Percentiles rank a stretch among this genome's conserved stretches.
Conservation (phyloP, 2,113 vertebrate species). For the Chaetodon auriga region DNA sequence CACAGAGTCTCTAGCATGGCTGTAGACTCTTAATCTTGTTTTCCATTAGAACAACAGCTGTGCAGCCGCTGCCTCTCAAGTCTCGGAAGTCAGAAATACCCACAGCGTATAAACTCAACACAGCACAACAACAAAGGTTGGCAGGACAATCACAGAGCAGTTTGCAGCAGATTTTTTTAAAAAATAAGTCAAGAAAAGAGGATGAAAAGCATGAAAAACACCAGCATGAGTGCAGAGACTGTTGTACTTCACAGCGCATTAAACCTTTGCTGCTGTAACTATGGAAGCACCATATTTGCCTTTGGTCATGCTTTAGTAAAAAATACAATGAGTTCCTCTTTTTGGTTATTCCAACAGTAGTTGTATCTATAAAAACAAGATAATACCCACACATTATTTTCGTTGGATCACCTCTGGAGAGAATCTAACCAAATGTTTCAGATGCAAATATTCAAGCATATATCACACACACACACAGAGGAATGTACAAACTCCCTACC, state of each 20-base stretch:
- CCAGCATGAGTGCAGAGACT: background rate
- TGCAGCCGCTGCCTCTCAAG: background rate
- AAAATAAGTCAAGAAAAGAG: background rate
- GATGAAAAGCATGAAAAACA: background rate
- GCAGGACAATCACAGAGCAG: background rate
- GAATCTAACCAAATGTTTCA: conserved; percentile 22
- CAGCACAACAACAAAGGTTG: background rate
- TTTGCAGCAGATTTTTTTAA: background rate
- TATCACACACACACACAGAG: background rate
- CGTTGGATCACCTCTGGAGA: background rate
- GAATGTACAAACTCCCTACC: conserved; percentile 62
- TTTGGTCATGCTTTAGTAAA: conserved; percentile 1
- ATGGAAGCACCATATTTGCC: conserved; percentile 14
- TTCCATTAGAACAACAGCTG: conserved; percentile 11
- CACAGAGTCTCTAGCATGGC: background rate
- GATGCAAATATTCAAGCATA: conserved; percentile 25
- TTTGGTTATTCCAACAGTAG: background rate
- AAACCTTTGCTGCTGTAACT: background rate
- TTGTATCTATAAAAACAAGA: background rate
- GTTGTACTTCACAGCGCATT: background rate
- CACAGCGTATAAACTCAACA: background rate
- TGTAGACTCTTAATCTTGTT: background rate
- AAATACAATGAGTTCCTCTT: background rate
- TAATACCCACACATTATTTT: background rate
- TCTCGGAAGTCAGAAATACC: background rate